phyloP scores from a whole-genome alignment of 2,797 vertebrate genomes.

The Linurgus olivaceus region DNA sequence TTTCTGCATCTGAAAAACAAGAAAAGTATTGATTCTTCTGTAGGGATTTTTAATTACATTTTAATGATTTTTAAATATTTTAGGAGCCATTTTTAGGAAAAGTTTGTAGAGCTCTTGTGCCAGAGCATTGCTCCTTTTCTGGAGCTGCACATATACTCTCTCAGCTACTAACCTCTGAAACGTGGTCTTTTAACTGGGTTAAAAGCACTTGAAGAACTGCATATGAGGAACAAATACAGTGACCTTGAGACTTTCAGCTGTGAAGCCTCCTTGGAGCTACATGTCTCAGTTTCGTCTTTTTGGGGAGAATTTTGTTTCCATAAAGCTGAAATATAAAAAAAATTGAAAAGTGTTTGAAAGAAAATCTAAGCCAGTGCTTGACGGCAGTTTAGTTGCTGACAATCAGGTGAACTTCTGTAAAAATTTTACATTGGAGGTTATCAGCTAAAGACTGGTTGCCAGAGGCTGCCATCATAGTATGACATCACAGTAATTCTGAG shows the following conservation, averaged over 20 bases:
- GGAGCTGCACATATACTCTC: neutral
- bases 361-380: neutral
- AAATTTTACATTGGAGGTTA: neutral
- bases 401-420: neutral
- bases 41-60: neutral
- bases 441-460: neutral
- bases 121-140: neutral
- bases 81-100: neutral
- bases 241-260: neutral
- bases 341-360: neutral
- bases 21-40: neutral
- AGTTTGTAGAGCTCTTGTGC: neutral
- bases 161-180: neutral
- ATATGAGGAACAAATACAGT: neutral
- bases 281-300: neutral
- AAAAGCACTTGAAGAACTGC: neutral
- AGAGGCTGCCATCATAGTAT: neutral
- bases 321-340: neutral
- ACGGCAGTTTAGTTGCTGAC: neutral
- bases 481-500: slow-evolving; percentile 13
- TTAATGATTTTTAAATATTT: neutral
- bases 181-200: neutral
- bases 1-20: neutral
- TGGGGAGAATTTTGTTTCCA: neutral
- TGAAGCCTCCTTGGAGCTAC: neutral